These are phyloP conservation scores for Aphidius colemani DNA, from an alignment of 2,888 invertebrate species.

Conservation along the genomic window DNA sequence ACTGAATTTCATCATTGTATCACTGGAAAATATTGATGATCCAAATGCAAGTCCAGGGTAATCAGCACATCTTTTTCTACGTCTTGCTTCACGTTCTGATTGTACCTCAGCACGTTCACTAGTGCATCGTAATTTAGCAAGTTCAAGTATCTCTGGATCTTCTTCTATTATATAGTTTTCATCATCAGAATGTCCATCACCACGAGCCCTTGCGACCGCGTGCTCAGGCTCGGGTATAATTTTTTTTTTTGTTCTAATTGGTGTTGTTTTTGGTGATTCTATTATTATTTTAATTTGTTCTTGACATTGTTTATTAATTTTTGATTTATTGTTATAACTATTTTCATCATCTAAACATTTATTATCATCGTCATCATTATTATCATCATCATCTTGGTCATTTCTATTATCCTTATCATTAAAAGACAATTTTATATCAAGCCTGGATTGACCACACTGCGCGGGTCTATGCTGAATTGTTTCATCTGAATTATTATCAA, in stretches of 20 bases:
- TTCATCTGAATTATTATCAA: constrained; percentile 35
- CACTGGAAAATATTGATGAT: constrained; percentile 91
- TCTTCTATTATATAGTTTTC: constrained; percentile 64
- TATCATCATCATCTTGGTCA: constrained; percentile 9
- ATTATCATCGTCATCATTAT: not conserved
- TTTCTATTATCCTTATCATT: constrained; percentile 14
- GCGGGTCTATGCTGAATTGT: constrained; percentile 50
- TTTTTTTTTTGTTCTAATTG: constrained; percentile 36
- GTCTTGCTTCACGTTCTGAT: constrained; percentile 79
- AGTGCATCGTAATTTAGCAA: constrained; percentile 83
- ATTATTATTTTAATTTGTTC: not conserved
- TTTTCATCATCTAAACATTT: constrained; percentile 12
- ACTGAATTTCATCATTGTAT: constrained; percentile 97
- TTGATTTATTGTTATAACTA: too few species aligned
- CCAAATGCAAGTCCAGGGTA: constrained; percentile 92
- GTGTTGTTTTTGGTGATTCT: constrained; percentile 18
- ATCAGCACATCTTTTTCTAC: constrained; percentile 82
- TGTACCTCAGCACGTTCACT: constrained; percentile 88
- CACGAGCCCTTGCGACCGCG: constrained; percentile 59
- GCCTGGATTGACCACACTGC: constrained; percentile 54
- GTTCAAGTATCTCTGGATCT: constrained; percentile 79
- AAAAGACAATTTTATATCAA: constrained; percentile 26
- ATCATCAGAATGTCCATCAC: constrained; percentile 56
- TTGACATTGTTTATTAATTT: not conserved
- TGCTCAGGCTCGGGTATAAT: constrained; percentile 52